Evolutionary conservation across 2,113 vertebrate species (phyloP), one percentile per base, ranked within the genome.

Genomic region (Laticauda colubrina): DNA sequence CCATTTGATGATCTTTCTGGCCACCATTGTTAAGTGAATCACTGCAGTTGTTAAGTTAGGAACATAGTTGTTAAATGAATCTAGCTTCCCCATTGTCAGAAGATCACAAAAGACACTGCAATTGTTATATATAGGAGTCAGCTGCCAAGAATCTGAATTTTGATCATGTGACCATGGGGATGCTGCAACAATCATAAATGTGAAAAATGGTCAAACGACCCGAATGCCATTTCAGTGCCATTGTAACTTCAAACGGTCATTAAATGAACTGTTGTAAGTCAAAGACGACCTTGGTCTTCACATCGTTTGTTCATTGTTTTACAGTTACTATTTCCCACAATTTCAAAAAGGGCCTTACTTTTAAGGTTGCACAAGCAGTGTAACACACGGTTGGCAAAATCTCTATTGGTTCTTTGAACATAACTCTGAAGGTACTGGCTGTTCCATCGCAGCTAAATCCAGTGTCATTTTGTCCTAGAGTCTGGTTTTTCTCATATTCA

Each of bases 361-460:
- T 99, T 95, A 99, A 95, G 0, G 99, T 99, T 23, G 99, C 99
- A 43, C 98, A 99, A 4, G 98, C 99, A 21, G 99, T 99, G 97
- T 99, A 99, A 97, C 98, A 99, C 94, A 99, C 97, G 0, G 98
- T 99, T 94, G 99, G 98, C 85, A 99, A 95, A 91, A 99, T 99
- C 95, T 99, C 99, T 93, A 99, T 97, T 0, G 99, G 98, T 75
- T 99, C 98, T 94, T 98, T 99, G 96, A 99, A 99, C 99, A 99
- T 99, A 59, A 99, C 99, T 96, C 99, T 97, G 97, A 99, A 99
- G 0, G 98, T 99, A 94, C 95, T 99, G 3, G 98, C 98, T 1
- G 98, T 98, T 90, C 99, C 99, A 10, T 99, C 99, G 87, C 99
- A 99, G 94, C 98, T 99, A 92, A 99, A 99, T 4, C 98, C 98